Conservation (phyloP, 1,140 invertebrate genomes). For the Chelonus insularis region DNA sequence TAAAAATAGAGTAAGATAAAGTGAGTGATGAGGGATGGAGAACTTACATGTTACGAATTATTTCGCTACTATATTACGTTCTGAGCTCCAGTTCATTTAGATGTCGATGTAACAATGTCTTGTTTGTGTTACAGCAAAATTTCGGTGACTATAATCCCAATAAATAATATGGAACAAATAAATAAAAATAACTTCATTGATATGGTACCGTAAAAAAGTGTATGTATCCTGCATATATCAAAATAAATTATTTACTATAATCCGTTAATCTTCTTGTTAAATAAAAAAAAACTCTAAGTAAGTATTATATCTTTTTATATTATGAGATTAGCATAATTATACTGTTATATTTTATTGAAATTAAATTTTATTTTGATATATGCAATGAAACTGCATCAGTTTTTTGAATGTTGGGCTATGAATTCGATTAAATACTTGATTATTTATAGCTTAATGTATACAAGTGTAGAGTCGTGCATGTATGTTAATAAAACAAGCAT, state of each 20-base stretch:
- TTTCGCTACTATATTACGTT: conserved; percentile 49
- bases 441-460: conserved; percentile 16
- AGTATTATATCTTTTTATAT: no score
- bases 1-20: neutral
- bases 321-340: no score
- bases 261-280: no score
- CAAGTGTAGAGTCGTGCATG: no score
- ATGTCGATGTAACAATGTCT: conserved; percentile 60
- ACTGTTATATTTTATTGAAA: no score
- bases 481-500: conserved; percentile 33
- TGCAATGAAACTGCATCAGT: conserved; percentile 9
- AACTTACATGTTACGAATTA: conserved; percentile 59
- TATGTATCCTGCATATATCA: neutral
- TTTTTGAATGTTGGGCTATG: no score
- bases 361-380: conserved; percentile 22
- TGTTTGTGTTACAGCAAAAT: conserved; percentile 62
- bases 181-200: conserved; percentile 43
- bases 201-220: neutral
- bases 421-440: no score
- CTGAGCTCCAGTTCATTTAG: conserved; percentile 61
- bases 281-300: no score
- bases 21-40: conserved; percentile 4
- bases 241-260: conserved; percentile 24
- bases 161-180: conserved; percentile 63
- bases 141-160: conserved; percentile 59